Percentiles rank a stretch among this genome's conserved stretches.
These are phyloP conservation scores for Hafferia zeledoni DNA, from an alignment of 2,797 vertebrate species.

Conservation along the genomic window DNA sequence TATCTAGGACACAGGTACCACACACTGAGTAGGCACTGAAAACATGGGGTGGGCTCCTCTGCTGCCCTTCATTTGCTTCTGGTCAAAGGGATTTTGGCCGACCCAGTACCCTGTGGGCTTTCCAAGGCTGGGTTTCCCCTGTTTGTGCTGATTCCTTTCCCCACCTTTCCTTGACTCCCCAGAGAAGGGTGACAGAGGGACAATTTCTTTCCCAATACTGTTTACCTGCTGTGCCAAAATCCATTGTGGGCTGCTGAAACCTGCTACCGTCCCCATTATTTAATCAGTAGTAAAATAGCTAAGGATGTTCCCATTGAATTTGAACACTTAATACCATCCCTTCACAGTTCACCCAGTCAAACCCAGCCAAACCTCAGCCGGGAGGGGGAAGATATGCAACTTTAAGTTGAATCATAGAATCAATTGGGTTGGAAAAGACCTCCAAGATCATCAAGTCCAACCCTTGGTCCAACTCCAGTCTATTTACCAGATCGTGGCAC, in stretches of 20 bases:
- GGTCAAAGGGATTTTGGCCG: rapidly evolving
- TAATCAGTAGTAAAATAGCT: not conserved
- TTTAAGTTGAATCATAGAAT: not conserved
- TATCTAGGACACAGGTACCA: rapidly evolving
- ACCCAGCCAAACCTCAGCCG: not conserved
- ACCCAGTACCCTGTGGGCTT: rapidly evolving
- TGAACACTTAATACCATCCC: not conserved
- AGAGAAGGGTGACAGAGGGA: not conserved
- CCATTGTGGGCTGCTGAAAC: not conserved
- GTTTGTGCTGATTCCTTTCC: not conserved
- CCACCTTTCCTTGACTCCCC: not conserved
- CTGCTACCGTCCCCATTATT: rapidly evolving
- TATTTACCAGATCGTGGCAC: no score
- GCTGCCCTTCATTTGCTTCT: not conserved
- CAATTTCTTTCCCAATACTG: no score
- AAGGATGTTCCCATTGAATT: not conserved
- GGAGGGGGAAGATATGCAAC: not conserved
- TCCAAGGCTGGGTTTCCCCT: not conserved
- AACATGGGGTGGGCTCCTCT: rapidly evolving
- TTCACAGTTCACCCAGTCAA: not conserved
- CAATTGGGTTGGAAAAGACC: no score
- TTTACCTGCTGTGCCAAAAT: not conserved
- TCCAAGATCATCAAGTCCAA: no score
- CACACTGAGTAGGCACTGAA: not conserved
- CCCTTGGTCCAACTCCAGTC: no score